Evolutionary conservation across 2,797 vertebrate species (phyloP).

Genomic region (Parauchenoglanis ngamensis): DNA sequence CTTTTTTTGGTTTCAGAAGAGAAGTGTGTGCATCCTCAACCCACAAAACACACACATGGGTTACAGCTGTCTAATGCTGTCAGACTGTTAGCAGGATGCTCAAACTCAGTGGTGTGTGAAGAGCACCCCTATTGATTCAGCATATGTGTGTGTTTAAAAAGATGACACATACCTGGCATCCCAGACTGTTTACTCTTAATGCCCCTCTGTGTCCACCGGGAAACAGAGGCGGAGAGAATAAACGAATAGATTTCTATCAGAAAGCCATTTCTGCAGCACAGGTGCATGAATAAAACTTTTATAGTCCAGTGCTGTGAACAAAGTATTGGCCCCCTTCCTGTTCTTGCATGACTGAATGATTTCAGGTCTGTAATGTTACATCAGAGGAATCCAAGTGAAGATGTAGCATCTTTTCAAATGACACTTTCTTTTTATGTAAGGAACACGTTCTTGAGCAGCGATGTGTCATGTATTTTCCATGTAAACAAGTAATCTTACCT

Average conservation of each 20-base stretch:
- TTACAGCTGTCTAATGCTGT: conserved; percentile 37
- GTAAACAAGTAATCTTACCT: neutral
- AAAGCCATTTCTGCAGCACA: neutral
- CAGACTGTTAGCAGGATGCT: neutral
- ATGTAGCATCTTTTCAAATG: neutral
- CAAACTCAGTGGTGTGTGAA: conserved; percentile 22
- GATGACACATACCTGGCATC: conserved; percentile 10
- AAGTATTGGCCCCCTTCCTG: neutral
- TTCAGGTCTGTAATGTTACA: neutral
- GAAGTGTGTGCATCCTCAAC: neutral
- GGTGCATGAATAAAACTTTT: neutral
- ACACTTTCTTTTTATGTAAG: neutral
- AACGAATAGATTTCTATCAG: conserved; percentile 4
- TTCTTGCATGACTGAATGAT: too few species aligned
- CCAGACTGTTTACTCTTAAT: conserved; percentile 11
- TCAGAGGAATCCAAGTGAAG: neutral
- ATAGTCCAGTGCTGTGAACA: neutral
- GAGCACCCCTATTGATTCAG: conserved; percentile 14
- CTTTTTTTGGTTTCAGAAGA: neutral
- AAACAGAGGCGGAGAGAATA: neutral
- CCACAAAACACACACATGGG: neutral
- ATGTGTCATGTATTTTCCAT: too few species aligned
- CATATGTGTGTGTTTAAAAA: conserved; percentile 28
- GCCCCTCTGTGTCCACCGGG: neutral
- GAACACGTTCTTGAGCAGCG: neutral